These are phyloP conservation scores for Muscicapa adusta DNA, from an alignment of 2,113 vertebrate genomes.

Conservation along the genomic window DNA sequence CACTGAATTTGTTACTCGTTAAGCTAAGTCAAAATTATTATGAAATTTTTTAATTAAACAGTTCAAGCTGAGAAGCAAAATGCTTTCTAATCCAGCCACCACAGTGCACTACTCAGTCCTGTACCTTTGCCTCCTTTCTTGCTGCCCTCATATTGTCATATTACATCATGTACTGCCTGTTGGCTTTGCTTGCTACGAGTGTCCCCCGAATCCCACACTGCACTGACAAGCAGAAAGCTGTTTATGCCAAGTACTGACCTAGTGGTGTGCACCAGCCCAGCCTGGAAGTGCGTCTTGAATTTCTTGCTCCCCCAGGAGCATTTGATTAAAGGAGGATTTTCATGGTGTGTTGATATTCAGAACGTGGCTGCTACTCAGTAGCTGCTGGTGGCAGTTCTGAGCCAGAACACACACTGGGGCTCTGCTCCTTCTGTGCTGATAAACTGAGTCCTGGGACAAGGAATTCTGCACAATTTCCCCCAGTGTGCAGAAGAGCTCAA, in stretches of 20 bases:
- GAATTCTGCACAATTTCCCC: not conserved
- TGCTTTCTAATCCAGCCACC: not conserved
- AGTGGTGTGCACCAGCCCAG: not conserved
- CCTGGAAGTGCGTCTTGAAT: conserved; percentile 22
- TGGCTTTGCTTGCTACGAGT: not conserved
- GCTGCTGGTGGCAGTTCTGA: not conserved
- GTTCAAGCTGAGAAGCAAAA: conserved; percentile 36
- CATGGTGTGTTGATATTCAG: not conserved
- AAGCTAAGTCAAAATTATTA: conserved; percentile 9
- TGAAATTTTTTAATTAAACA: conserved; percentile 23
- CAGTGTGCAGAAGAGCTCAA: not conserved
- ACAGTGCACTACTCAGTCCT: not conserved
- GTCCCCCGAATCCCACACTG: not conserved
- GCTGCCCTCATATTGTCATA: not conserved
- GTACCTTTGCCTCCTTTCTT: not conserved
- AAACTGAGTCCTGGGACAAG: not conserved
- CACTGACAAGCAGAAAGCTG: not conserved
- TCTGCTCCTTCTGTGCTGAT: not conserved
- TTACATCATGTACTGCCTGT: not conserved
- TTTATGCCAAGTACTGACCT: not conserved
- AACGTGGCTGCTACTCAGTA: not conserved
- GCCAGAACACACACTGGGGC: not conserved
- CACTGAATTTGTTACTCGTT: not conserved
- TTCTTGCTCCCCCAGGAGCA: not conserved
- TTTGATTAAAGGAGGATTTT: conserved; percentile 48